Conservation (phyloP, 1,140 invertebrate genomes). For the Uloborus diversus region DNA sequence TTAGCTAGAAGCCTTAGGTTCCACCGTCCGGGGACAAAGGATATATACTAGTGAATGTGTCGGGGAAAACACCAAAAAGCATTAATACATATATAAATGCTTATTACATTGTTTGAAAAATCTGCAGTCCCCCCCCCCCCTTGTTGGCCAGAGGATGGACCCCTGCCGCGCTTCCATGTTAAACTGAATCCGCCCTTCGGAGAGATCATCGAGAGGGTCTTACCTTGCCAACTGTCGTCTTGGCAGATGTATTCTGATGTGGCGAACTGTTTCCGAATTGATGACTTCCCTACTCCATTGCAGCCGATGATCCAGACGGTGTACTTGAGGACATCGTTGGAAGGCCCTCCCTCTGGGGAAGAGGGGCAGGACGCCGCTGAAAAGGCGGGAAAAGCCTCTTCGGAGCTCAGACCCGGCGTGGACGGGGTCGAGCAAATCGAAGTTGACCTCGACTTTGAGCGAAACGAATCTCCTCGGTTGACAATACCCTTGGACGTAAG, state of each 20-base stretch:
- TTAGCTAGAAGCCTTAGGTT: too few relatives aligned
- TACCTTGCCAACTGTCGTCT: slow-evolving; percentile 78
- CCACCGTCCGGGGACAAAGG: too few relatives aligned
- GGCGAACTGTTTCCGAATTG: slow-evolving; percentile 91
- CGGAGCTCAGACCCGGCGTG: neutral
- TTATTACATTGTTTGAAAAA: too few relatives aligned
- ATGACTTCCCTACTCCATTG: slow-evolving; percentile 88
- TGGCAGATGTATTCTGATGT: slow-evolving; percentile 94
- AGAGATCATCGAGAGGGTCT: too few relatives aligned
- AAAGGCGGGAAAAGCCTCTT: slow-evolving; percentile 24
- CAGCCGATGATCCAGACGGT: slow-evolving; percentile 84
- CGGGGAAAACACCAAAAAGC: too few relatives aligned
- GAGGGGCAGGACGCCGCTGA: neutral
- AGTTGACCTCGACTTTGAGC: slow-evolving; percentile 67
- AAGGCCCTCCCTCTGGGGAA: neutral
- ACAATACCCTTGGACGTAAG: slow-evolving; percentile 85
- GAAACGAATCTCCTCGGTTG: slow-evolving; percentile 76
- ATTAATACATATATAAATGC: too few relatives aligned
- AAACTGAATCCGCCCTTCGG: too few relatives aligned
- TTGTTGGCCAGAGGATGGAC: too few relatives aligned
- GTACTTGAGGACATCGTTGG: slow-evolving; percentile 70
- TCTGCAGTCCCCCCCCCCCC: too few relatives aligned
- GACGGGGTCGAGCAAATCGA: slow-evolving; percentile 34
- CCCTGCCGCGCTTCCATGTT: too few relatives aligned
- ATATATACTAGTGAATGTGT: too few relatives aligned